These are phyloP conservation scores for Cheilinus undulatus DNA, from an alignment of 2,113 vertebrate genomes.

Conservation along the genomic window DNA sequence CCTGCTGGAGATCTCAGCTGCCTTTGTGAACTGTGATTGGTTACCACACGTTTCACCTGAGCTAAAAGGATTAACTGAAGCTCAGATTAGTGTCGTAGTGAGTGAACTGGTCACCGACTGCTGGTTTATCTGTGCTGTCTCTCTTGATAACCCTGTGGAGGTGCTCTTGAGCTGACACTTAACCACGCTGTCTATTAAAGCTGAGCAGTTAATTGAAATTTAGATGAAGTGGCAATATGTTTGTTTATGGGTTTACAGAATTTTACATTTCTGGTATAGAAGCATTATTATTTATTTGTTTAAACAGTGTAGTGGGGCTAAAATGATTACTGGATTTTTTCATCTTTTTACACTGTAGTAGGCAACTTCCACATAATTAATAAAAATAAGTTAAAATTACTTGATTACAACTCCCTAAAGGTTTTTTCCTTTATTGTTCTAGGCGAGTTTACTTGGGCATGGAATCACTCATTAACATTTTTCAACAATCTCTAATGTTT, in stretches of 20 bases:
- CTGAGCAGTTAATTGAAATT: too few relatives aligned
- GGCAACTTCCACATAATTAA: too few relatives aligned
- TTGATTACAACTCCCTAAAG: too few relatives aligned
- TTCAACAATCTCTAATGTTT: neutral
- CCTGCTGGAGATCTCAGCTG: slow-evolving; percentile 10
- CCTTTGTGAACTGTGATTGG: slow-evolving; percentile 22
- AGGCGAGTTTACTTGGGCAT: neutral
- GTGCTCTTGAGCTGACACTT: neutral
- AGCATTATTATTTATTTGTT: too few relatives aligned
- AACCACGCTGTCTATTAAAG: too few relatives aligned
- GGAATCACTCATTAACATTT: neutral
- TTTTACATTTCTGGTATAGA: too few relatives aligned
- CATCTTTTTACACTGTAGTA: too few relatives aligned
- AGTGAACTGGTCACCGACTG: slow-evolving; percentile 43
- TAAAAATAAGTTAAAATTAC: neutral
- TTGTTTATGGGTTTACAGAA: too few relatives aligned
- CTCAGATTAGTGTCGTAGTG: slow-evolving; percentile 59
- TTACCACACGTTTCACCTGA: slow-evolving; percentile 41
- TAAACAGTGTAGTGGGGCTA: too few relatives aligned
- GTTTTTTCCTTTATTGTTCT: too few relatives aligned
- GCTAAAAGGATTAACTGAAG: slow-evolving; percentile 67
- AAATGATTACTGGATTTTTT: too few relatives aligned
- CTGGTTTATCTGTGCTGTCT: slow-evolving; percentile 26
- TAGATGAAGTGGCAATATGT: too few relatives aligned
- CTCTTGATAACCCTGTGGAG: neutral